Conservation (phyloP, 2,888 invertebrate genomes). For the Pammene aurita region DNA sequence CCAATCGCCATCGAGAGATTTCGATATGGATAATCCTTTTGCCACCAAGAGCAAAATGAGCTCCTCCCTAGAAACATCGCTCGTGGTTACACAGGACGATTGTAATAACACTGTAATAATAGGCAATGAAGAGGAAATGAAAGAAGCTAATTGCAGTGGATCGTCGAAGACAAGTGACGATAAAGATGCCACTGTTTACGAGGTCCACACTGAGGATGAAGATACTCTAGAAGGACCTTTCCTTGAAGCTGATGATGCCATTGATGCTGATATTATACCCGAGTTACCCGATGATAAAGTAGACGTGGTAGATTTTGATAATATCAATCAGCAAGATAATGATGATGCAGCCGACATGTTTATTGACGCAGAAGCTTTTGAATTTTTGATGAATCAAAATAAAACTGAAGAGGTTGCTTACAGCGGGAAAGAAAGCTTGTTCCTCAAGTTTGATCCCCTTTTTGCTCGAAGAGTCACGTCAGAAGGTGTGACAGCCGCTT, state of each 20-base stretch:
- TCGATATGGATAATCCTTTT: slow-evolving; percentile 49
- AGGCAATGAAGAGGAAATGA: slow-evolving; percentile 52
- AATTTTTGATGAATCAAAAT: slow-evolving; percentile 75
- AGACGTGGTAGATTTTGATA: slow-evolving; percentile 65
- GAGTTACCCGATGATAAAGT: slow-evolving; percentile 53
- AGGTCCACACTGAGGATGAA: slow-evolving; percentile 74
- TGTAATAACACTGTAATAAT: slow-evolving; percentile 33
- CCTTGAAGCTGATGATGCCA: slow-evolving; percentile 64
- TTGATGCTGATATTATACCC: slow-evolving; percentile 53
- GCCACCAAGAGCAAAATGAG: slow-evolving; percentile 48
- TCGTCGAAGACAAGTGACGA: slow-evolving; percentile 61
- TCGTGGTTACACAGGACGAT: slow-evolving; percentile 24
- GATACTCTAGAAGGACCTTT: slow-evolving; percentile 77
- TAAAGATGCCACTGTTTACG: slow-evolving; percentile 59
- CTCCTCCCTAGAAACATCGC: slow-evolving; percentile 46
- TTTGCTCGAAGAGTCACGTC: slow-evolving; percentile 72
- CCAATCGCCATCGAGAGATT: slow-evolving; percentile 53
- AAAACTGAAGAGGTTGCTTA: slow-evolving; percentile 65
- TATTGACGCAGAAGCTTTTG: slow-evolving; percentile 76
- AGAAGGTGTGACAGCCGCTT: slow-evolving; percentile 64
- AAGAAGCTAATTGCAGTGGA: slow-evolving; percentile 50
- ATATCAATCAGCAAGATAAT: slow-evolving; percentile 54
- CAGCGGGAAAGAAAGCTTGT: slow-evolving; percentile 77
- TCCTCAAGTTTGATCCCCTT: slow-evolving; percentile 76
- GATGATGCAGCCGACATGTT: slow-evolving; percentile 70